phyloP scores from a whole-genome alignment of 1,140 invertebrate genomes.

The Anthonomus grandis region DNA sequence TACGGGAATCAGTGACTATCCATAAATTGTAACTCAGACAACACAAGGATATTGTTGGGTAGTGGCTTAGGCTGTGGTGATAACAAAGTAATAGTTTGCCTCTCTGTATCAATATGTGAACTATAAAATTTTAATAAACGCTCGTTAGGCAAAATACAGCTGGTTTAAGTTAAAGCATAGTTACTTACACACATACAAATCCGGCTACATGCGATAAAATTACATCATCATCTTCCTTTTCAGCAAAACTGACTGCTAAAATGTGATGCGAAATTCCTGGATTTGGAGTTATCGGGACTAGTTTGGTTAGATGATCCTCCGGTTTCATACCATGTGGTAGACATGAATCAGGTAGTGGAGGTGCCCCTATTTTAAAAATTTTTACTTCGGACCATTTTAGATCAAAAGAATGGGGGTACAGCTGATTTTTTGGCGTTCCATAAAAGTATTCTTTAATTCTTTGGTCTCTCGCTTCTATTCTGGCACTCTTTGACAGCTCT shows the following conservation, averaged over 20 bases:
- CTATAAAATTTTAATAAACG: constrained; percentile 52
- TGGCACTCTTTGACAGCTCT: constrained; percentile 68
- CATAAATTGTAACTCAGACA: constrained; percentile 87
- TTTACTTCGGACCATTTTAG: constrained; percentile 83
- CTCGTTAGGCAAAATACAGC: neutral
- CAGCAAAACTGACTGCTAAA: constrained; percentile 81
- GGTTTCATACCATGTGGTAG: constrained; percentile 94
- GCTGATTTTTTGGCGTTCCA: constrained; percentile 69
- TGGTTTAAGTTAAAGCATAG: constrained; percentile 3
- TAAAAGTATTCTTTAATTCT: constrained; percentile 95
- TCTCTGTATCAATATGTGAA: constrained; percentile 84
- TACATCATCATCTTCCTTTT: constrained; percentile 73
- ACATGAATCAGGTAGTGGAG: constrained; percentile 87
- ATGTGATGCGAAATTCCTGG: constrained; percentile 81
- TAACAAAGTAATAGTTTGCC: constrained; percentile 81
- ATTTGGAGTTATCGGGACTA: constrained; percentile 76
- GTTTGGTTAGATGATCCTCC: constrained; percentile 88
- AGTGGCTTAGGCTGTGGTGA: constrained; percentile 90
- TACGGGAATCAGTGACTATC: constrained; percentile 69
- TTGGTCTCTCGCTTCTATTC: constrained; percentile 74
- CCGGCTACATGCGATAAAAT: constrained; percentile 87
- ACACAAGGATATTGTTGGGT: constrained; percentile 71
- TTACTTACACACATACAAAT: constrained; percentile 90
- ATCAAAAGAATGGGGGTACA: constrained; percentile 92
- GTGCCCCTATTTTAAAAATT: constrained; percentile 93